Conservation (phyloP, 2,113 vertebrate genomes). For the Peromyscus polionotus region DNA sequence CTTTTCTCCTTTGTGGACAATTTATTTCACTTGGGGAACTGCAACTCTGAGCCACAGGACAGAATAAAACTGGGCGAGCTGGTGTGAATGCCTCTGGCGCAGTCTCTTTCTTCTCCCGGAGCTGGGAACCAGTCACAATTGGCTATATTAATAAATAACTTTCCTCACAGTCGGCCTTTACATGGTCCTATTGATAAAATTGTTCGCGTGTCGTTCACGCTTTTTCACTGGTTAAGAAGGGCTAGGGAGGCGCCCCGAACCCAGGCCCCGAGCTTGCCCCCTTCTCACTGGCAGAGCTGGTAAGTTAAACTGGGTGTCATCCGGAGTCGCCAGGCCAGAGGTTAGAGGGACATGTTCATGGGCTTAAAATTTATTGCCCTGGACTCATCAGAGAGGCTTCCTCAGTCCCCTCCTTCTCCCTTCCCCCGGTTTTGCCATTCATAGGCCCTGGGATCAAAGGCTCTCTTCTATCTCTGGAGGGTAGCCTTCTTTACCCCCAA, state of each 20-base stretch:
- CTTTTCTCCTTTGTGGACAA: conserved; percentile 92
- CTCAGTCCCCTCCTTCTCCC: conserved; percentile 74
- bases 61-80: conserved; percentile 92
- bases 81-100: conserved; percentile 92
- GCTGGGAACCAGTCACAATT: conserved; percentile 96
- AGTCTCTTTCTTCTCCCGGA: conserved; percentile 90
- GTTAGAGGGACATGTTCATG: conserved; percentile 94
- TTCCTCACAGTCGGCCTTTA: conserved; percentile 94
- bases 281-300: conserved; percentile 81
- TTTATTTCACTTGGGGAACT: conserved; percentile 94
- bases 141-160: conserved; percentile 98
- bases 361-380: conserved; percentile 93
- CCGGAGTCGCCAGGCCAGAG: conserved; percentile 91
- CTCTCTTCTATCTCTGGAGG: conserved; percentile 19
- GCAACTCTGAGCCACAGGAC: conserved; percentile 92
- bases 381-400: conserved; percentile 87
- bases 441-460: conserved; percentile 87
- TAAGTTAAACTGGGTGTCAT: conserved; percentile 89
- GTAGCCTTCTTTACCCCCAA: background rate
- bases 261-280: conserved; percentile 86
- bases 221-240: conserved; percentile 93
- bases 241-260: conserved; percentile 87
- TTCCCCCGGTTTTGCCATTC: conserved; percentile 84
- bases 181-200: conserved; percentile 96
- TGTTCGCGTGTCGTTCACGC: conserved; percentile 98